Evolutionary conservation across 2,113 vertebrate species (phyloP).

Genomic region (Apistogramma diplotaenia): DNA sequence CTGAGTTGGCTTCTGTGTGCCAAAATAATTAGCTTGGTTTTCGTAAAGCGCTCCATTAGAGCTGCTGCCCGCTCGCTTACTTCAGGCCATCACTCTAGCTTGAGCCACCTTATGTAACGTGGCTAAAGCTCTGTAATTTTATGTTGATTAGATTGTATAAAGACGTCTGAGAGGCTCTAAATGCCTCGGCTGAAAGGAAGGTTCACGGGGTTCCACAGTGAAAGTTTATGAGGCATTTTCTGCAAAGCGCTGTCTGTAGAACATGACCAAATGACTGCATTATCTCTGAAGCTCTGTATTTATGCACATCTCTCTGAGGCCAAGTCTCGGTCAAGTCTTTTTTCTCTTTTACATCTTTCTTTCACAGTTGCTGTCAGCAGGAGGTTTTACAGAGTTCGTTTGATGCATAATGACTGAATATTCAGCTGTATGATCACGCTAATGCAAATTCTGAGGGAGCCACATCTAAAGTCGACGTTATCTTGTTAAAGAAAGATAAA

Average conservation of each 20-base stretch:
- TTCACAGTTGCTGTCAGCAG: not conserved
- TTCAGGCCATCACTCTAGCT: slow-evolving; percentile 22
- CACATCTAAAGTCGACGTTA: not conserved
- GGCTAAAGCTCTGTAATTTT: slow-evolving; percentile 19
- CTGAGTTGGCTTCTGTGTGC: slow-evolving; percentile 42
- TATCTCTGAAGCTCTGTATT: not conserved
- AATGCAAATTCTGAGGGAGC: not conserved
- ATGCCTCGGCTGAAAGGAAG: not conserved
- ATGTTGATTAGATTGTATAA: slow-evolving; percentile 36
- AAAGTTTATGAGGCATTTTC: not conserved
- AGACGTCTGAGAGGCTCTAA: slow-evolving; percentile 15
- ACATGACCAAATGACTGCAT: not conserved
- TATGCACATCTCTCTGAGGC: not conserved
- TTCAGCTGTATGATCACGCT: not conserved
- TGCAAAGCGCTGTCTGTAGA: not conserved
- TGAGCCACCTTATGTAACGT: slow-evolving; percentile 8
- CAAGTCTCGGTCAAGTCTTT: not conserved
- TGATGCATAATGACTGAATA: not conserved
- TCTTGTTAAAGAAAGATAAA: not conserved
- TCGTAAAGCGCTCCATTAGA: slow-evolving; percentile 53
- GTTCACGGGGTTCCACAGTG: slow-evolving; percentile 1
- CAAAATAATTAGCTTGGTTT: slow-evolving; percentile 59
- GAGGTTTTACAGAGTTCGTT: not conserved
- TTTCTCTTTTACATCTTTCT: not conserved
- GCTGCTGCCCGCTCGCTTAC: not conserved